A percentile compares a stretch with the other conserved stretches of the same genome.
These are phyloP conservation scores for Dicerorhinus sumatrensis DNA, from an alignment of 2,113 vertebrate species.

Conservation along the genomic window DNA sequence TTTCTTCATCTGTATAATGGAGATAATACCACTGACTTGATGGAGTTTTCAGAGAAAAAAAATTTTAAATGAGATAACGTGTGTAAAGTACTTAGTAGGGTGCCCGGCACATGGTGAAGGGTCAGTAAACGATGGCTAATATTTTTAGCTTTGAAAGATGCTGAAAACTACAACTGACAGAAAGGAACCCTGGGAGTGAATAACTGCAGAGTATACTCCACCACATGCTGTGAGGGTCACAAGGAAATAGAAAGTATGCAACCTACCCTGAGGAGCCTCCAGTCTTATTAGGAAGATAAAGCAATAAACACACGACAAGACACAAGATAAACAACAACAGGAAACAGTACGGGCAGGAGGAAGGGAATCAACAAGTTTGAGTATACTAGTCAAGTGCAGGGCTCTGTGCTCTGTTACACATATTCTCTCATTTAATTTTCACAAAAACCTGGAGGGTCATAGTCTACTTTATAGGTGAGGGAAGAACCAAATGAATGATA, in stretches of 20 bases:
- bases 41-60: background rate
- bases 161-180: background rate
- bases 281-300: background rate
- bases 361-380: background rate
- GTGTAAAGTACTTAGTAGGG: background rate
- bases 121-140: background rate
- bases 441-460: background rate
- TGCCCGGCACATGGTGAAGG: background rate
- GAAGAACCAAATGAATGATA: background rate
- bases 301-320: background rate
- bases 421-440: background rate
- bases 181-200: background rate
- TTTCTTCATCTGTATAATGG: background rate
- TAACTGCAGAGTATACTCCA: background rate
- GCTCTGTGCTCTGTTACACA: background rate
- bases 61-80: background rate
- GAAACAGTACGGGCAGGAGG: background rate
- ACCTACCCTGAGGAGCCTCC: background rate
- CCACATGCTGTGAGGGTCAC: background rate
- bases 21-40: background rate
- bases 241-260: background rate
- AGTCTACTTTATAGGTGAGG: background rate
- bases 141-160: conserved; percentile 47
- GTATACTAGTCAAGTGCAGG: background rate
- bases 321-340: background rate